A percentile compares a stretch with the other conserved stretches of the same genome.
Evolutionary conservation across 2,888 invertebrate species (phyloP).

Genomic region (Acrobasis consociella): DNA sequence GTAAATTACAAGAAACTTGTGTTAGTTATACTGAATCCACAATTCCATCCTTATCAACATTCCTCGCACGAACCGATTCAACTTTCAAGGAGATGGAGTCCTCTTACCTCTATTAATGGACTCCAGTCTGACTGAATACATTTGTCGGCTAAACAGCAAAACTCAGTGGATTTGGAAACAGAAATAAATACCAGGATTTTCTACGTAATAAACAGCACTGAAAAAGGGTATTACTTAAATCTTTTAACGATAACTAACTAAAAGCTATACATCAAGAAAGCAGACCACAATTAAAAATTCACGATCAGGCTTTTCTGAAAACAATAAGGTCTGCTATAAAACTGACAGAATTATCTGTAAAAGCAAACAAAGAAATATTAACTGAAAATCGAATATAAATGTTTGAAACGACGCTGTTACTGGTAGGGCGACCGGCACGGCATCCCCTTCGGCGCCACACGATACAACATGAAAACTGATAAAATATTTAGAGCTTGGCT

Average conservation of each 20-base stretch:
- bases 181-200: background rate
- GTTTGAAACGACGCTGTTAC: slow-evolving; percentile 54
- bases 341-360: slow-evolving; percentile 22
- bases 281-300: slow-evolving; percentile 10
- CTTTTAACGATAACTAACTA: background rate
- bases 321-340: slow-evolving; percentile 8
- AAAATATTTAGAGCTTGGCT: slow-evolving; percentile 75
- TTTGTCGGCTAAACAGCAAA: background rate
- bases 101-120: background rate
- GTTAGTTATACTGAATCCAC: background rate
- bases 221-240: no score
- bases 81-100: slow-evolving; percentile 1
- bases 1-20: no score
- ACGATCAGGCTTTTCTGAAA: background rate
- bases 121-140: background rate
- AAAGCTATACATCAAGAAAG: no score
- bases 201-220: no score
- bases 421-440: slow-evolving; percentile 53
- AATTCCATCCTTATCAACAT: background rate
- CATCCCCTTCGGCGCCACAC: slow-evolving; percentile 69
- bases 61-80: background rate
- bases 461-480: slow-evolving; percentile 73
- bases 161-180: background rate
- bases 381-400: slow-evolving; percentile 58
- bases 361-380: slow-evolving; percentile 42